phyloP scores from a whole-genome alignment of 2,113 vertebrate species.

The Pterocles orientalis region DNA sequence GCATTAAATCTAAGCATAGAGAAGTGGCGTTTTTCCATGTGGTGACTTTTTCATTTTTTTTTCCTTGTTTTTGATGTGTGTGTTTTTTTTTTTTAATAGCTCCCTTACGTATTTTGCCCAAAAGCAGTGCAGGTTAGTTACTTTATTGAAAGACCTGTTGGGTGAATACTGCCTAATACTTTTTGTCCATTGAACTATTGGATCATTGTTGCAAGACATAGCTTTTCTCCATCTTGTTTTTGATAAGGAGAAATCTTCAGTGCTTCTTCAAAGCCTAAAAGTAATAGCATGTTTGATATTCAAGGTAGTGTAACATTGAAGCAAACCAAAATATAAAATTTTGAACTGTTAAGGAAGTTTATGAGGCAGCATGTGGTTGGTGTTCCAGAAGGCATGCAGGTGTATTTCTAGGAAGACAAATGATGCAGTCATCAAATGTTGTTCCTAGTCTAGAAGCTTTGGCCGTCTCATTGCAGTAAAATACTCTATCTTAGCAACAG shows the following conservation, averaged over 20 bases:
- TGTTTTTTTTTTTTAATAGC: rapidly evolving
- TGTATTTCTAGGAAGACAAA: background rate
- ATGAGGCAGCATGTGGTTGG: background rate
- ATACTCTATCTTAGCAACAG: slow-evolving; percentile 46
- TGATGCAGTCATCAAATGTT: background rate
- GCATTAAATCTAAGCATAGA: background rate
- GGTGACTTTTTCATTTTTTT: too few relatives aligned
- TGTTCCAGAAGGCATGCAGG: background rate
- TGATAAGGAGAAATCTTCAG: background rate
- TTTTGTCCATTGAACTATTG: background rate
- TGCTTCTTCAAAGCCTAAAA: background rate
- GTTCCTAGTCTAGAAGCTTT: background rate
- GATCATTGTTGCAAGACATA: background rate
- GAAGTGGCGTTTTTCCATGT: background rate
- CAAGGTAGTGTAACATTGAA: background rate
- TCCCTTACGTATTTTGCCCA: background rate
- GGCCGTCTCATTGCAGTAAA: background rate
- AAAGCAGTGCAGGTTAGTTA: background rate
- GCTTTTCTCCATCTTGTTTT: background rate
- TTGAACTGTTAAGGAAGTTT: background rate
- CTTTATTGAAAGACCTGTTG: background rate
- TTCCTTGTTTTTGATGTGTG: too few relatives aligned
- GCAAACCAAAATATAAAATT: background rate
- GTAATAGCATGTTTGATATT: background rate
- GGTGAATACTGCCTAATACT: rapidly evolving